Conservation (phyloP, 2,888 invertebrate species). For the Callosobruchus maculatus region DNA sequence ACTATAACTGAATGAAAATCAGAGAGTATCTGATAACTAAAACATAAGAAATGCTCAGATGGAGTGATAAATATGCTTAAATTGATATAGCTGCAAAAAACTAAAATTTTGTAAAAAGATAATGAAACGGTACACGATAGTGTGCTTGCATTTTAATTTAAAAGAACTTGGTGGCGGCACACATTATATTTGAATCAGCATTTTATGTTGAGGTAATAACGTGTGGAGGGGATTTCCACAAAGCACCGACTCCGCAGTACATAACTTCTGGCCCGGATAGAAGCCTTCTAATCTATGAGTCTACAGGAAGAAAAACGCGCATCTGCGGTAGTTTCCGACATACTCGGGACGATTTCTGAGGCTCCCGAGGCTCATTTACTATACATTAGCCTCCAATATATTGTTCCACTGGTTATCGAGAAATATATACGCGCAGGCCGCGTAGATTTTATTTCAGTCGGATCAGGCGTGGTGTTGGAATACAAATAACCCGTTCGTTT, state of each 20-base stretch:
- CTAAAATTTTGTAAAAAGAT: no score
- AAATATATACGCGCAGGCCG: neutral
- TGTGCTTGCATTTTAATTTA: no score
- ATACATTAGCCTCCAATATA: neutral
- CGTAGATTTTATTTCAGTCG: neutral
- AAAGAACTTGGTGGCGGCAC: no score
- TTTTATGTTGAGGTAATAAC: no score
- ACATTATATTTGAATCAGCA: no score
- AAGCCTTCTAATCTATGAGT: neutral
- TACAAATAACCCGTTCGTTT: neutral
- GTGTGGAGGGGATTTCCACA: no score
- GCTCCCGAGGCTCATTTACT: neutral
- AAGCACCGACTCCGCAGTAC: neutral
- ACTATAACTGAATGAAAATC: no score
- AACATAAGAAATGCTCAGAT: no score
- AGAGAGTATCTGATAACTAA: no score
- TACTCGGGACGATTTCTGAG: neutral
- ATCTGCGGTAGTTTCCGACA: neutral
- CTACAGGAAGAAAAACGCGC: neutral
- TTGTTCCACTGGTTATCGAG: neutral
- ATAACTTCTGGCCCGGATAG: neutral
- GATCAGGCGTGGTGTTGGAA: neutral
- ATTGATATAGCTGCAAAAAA: no score
- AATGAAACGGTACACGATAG: no score
- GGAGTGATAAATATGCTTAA: no score